Evolutionary conservation across 2,797 vertebrate species (phyloP).

Genomic region (Astyanax mexicanus): DNA sequence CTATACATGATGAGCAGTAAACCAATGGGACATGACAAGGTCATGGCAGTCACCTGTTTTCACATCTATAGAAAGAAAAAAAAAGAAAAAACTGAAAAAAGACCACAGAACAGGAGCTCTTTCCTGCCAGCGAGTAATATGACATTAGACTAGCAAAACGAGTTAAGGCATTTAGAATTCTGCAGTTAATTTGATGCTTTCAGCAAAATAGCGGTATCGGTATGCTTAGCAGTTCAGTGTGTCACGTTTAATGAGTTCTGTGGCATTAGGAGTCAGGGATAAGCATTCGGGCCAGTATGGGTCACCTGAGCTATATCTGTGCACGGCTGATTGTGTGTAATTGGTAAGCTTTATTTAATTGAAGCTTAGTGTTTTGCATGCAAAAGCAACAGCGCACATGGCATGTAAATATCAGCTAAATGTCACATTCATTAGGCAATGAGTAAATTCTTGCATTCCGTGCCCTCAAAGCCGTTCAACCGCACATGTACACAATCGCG

Average conservation of each 20-base stretch:
- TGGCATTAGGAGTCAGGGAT: slow-evolving; percentile 65
- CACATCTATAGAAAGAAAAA: slow-evolving; percentile 60
- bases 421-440: slow-evolving; percentile 80
- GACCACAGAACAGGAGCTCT: slow-evolving; percentile 71
- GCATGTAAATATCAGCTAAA: slow-evolving; percentile 84
- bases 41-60: slow-evolving; percentile 66
- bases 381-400: slow-evolving; percentile 68
- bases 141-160: slow-evolving; percentile 19
- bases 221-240: slow-evolving; percentile 29
- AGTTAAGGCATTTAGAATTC: slow-evolving; percentile 1
- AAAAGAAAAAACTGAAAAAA: slow-evolving; percentile 61
- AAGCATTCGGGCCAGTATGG: slow-evolving; percentile 53
- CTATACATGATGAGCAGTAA: slow-evolving; percentile 65
- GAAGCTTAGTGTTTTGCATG: slow-evolving; percentile 73
- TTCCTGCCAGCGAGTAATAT: slow-evolving; percentile 60
- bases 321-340: slow-evolving; percentile 72
- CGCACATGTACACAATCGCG: slow-evolving; percentile 47
- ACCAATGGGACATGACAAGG: slow-evolving; percentile 73
- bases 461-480: slow-evolving; percentile 52
- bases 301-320: slow-evolving; percentile 70
- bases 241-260: slow-evolving; percentile 51
- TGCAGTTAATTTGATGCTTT: slow-evolving; percentile 36
- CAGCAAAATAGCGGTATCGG: slow-evolving; percentile 38
- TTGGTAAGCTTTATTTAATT: slow-evolving; percentile 78
- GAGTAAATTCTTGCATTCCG: slow-evolving; percentile 63